Base-by-base conservation (phyloP, 2,888 invertebrate species). In the Cremastinae sp. region DNA sequence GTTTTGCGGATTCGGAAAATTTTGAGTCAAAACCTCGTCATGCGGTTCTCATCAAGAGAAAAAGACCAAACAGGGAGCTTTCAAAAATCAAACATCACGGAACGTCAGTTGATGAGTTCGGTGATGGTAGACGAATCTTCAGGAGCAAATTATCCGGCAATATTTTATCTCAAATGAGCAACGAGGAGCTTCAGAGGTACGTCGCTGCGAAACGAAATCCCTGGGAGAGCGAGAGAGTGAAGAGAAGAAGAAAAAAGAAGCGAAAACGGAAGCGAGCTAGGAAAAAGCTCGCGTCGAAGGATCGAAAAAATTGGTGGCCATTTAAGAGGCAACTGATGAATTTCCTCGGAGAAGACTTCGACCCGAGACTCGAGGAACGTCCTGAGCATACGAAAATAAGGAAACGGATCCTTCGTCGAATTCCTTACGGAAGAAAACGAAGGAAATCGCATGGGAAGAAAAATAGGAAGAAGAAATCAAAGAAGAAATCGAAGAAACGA, bases 291-390 rank as follows among this genome's bases (percentile, higher is more conserved):
- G 18, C 45, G 14, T 41, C 14, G 39, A 45, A 43, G 22, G 45
- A 39, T 28, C 41, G 47, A 8, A 74, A 41, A 43, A 43, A 59
- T 62, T 80, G 79, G 78, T 79, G 77, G 80, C 79, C 75, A 7
- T 79, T 77, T 51, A 66, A 72, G 35, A 74, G 78, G 49, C 76
- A 68, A 56, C 56, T 79, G 22, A 76, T 76, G 71, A 68, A 74
- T 12, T 22, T 75, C 45, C 59, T 28, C 18, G 64, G 53, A 22
- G 58, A 55, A 28, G 45, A 64, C 41, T 53, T 47, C n/a, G 73
- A 70, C 56, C 41, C 56, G 39, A 69, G 69, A 55, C 53, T 53
- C 10, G 56, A 69, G 45, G 28, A 47, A 37, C 49, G 49, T 9
- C 41, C 47, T 1, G 61, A 62, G 53, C 37, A 28, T 8, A 12